Percentiles rank a stretch among this genome's conserved stretches.
Conservation (phyloP, 2,888 invertebrate species). For the Cynaeus angustus region DNA sequence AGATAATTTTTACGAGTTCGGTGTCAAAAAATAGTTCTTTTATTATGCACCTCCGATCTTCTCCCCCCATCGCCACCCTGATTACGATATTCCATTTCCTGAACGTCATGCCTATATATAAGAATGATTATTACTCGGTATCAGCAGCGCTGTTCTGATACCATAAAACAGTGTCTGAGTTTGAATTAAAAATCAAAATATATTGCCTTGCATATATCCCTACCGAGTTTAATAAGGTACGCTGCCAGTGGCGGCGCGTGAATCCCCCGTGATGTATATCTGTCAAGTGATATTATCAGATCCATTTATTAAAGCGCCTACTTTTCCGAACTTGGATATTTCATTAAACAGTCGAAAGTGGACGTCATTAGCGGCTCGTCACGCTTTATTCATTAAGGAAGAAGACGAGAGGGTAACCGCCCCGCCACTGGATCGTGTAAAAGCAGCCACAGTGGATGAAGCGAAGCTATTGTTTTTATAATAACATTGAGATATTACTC, state of each 20-base stretch:
- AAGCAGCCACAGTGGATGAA: conserved; percentile 56
- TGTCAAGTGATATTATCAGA: background rate
- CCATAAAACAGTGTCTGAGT: conserved; percentile 68
- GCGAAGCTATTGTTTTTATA: conserved; percentile 69
- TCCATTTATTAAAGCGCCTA: background rate
- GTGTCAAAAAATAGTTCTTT: background rate
- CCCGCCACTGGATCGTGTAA: conserved; percentile 59
- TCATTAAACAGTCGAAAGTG: conserved; percentile 6
- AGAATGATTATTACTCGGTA: conserved; percentile 68
- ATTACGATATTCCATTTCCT: conserved; percentile 66
- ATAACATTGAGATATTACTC: conserved; percentile 71
- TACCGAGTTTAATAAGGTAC: conserved; percentile 65
- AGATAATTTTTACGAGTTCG: too few species aligned
- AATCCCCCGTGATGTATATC: conserved; percentile 24
- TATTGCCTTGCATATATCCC: conserved; percentile 70
- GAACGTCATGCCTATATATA: conserved; percentile 62
- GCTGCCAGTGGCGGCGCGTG: conserved; percentile 57
- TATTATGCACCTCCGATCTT: background rate
- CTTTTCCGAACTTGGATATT: background rate
- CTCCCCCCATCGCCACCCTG: conserved; percentile 54
- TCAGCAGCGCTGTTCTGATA: conserved; percentile 63
- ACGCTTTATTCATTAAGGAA: too few species aligned
- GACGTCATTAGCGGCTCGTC: conserved; percentile 1
- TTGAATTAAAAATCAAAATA: conserved; percentile 72
- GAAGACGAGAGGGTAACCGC: background rate